These are phyloP conservation scores for Octopus sinensis DNA, from an alignment of 1,140 invertebrate genomes.

Conservation along the genomic window DNA sequence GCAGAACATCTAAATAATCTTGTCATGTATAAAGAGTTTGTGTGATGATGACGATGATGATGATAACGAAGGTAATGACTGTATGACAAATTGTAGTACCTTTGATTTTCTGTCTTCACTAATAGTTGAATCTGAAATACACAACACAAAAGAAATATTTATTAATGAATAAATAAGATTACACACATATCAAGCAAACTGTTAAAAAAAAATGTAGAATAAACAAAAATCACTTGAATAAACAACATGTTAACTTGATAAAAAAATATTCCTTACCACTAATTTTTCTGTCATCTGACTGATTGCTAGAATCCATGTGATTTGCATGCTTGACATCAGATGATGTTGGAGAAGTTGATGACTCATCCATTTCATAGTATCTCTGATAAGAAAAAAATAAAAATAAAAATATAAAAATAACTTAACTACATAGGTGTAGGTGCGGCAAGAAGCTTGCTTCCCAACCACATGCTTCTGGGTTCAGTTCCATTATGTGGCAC, in stretches of 20 bases:
- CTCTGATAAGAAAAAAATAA: slow-evolving; percentile 8
- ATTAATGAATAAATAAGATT: neutral
- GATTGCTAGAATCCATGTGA: neutral
- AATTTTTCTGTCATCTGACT: slow-evolving; percentile 13
- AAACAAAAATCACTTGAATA: neutral
- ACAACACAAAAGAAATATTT: neutral
- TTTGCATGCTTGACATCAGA: neutral
- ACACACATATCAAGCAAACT: neutral
- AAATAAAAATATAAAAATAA: neutral
- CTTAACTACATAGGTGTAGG: neutral
- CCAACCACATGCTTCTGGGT: too few relatives aligned
- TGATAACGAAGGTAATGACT: too few relatives aligned
- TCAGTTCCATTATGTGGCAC: too few relatives aligned
- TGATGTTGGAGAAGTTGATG: neutral
- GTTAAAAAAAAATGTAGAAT: neutral
- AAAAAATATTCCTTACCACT: neutral
- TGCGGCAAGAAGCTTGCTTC: too few relatives aligned
- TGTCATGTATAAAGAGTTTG: too few relatives aligned
- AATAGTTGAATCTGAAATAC: slow-evolving; percentile 10
- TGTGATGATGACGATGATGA: too few relatives aligned
- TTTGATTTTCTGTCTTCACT: slow-evolving; percentile 14
- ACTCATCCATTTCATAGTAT: slow-evolving; percentile 14
- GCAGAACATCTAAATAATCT: too few relatives aligned
- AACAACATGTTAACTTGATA: neutral
- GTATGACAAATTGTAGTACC: neutral